These are phyloP conservation scores for Gymnarchus niloticus DNA, from an alignment of 2,113 vertebrate species.

Conservation along the genomic window DNA sequence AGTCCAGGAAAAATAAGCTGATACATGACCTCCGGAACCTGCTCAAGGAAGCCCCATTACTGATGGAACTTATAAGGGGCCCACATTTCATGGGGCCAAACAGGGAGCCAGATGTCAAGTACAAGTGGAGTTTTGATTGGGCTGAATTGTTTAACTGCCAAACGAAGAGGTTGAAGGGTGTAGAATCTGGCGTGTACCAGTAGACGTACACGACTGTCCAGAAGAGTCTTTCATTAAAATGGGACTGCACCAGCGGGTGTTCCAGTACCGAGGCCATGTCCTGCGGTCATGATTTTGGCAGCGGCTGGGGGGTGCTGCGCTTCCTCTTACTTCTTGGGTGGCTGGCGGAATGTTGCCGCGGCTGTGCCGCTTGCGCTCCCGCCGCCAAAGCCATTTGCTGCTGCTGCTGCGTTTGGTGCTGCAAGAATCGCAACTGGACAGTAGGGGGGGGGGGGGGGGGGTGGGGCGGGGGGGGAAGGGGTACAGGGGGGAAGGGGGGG, in stretches of 20 bases:
- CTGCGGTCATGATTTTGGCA: slow-evolving; percentile 61
- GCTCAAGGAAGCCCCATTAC: not conserved
- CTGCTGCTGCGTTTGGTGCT: slow-evolving; percentile 87
- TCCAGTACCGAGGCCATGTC: not conserved
- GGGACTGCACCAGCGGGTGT: not conserved
- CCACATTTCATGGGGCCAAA: not conserved
- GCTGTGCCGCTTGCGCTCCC: slow-evolving; percentile 66
- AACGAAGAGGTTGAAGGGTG: slow-evolving; percentile 38
- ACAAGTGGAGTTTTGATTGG: not conserved
- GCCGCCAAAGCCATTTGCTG: slow-evolving; percentile 83
- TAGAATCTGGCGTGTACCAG: not conserved
- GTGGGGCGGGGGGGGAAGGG: slow-evolving; percentile 37
- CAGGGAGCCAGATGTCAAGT: not conserved
- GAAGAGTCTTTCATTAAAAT: slow-evolving; percentile 45
- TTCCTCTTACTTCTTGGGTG: slow-evolving; percentile 95
- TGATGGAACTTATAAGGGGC: not conserved
- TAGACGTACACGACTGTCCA: slow-evolving; percentile 41
- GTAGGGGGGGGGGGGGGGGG: slow-evolving; percentile 34
- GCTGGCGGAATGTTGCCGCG: slow-evolving; percentile 81
- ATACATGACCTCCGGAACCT: not conserved
- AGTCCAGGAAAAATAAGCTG: not conserved
- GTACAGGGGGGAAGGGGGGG: slow-evolving; percentile 22
- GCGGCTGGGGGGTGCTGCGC: slow-evolving; percentile 68
- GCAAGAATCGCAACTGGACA: slow-evolving; percentile 91
- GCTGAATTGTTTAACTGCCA: slow-evolving; percentile 45